A percentile compares a stretch with the other conserved stretches of the same genome.
These are phyloP conservation scores for roundworm (Caenorhabditis elegans) DNA, from an alignment of 1,140 invertebrate genomes.

Conservation along the genomic window DNA sequence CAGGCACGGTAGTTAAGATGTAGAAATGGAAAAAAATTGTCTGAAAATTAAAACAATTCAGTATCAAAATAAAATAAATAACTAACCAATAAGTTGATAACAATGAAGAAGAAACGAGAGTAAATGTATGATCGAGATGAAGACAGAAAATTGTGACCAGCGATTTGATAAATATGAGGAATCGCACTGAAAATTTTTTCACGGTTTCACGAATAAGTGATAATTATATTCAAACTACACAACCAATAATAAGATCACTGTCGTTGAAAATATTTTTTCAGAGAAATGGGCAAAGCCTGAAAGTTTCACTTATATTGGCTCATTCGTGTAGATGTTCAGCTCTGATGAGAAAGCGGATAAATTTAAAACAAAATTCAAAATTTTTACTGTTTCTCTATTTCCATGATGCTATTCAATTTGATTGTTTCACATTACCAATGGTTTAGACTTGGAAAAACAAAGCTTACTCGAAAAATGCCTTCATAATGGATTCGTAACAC, in stretches of 20 bases:
- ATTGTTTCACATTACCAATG: conserved; percentile 37
- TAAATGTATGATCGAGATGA: conserved; percentile 39
- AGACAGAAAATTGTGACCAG: conserved; percentile 41
- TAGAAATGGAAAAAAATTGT: conserved; percentile 69
- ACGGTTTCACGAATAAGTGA: conserved; percentile 4
- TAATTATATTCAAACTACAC: too few species aligned
- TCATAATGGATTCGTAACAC: conserved; percentile 54
- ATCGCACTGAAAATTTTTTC: conserved; percentile 75
- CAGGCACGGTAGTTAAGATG: neutral
- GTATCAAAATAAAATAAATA: neutral
- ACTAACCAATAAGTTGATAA: conserved; percentile 45
- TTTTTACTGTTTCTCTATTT: too few species aligned
- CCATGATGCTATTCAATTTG: too few species aligned
- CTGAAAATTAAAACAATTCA: conserved; percentile 73
- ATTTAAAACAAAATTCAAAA: too few species aligned
- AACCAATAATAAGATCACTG: too few species aligned
- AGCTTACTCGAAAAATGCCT: conserved; percentile 28
- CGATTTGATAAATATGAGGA: conserved; percentile 25
- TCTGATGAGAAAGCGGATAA: too few species aligned
- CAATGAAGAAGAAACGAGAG: conserved; percentile 39
- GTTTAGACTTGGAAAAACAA: neutral
- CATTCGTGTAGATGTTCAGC: too few species aligned
- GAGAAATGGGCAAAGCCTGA: too few species aligned
- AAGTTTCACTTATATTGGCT: too few species aligned
- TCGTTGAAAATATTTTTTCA: too few species aligned